Conservation (phyloP, 2,888 invertebrate species). For the Hesperia comma region DNA sequence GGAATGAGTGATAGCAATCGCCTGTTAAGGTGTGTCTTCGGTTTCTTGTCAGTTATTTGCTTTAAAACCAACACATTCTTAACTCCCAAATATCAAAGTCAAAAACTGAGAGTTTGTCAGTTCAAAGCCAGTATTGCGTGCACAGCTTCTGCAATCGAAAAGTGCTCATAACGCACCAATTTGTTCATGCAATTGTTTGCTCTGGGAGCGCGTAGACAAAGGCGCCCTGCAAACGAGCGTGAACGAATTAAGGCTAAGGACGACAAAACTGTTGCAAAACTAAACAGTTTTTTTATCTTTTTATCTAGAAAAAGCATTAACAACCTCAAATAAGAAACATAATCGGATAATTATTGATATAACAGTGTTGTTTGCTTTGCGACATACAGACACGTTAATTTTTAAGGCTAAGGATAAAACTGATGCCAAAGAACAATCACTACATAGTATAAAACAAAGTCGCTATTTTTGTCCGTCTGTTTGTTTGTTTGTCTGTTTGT, state of each 20-base stretch:
- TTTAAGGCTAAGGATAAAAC: not conserved
- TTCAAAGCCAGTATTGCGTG: conserved; percentile 22
- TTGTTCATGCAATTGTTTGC: conserved; percentile 50
- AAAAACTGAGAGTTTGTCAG: not conserved
- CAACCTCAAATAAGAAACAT: conserved; percentile 51
- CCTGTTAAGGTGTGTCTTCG: too few species aligned
- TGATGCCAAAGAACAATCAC: not conserved
- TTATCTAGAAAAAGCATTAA: conserved; percentile 49
- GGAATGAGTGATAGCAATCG: too few species aligned
- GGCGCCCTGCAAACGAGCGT: conserved; percentile 42
- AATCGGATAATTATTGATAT: conserved; percentile 58
- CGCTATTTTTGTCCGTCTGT: too few species aligned
- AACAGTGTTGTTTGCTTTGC: conserved; percentile 51
- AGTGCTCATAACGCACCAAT: conserved; percentile 50
- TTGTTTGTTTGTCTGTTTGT: too few species aligned
- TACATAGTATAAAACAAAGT: too few species aligned
- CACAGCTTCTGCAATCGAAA: conserved; percentile 29
- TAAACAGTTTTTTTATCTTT: conserved; percentile 11
- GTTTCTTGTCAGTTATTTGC: too few species aligned
- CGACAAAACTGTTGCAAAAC: conserved; percentile 44
- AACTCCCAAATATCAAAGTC: too few species aligned
- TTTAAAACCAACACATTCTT: too few species aligned
- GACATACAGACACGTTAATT: conserved; percentile 9
- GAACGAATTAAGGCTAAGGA: conserved; percentile 67
- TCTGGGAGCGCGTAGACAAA: conserved; percentile 46